Evolutionary conservation across 2,113 vertebrate genomes (phyloP).

Genomic region (Montifringilla adamsi): DNA sequence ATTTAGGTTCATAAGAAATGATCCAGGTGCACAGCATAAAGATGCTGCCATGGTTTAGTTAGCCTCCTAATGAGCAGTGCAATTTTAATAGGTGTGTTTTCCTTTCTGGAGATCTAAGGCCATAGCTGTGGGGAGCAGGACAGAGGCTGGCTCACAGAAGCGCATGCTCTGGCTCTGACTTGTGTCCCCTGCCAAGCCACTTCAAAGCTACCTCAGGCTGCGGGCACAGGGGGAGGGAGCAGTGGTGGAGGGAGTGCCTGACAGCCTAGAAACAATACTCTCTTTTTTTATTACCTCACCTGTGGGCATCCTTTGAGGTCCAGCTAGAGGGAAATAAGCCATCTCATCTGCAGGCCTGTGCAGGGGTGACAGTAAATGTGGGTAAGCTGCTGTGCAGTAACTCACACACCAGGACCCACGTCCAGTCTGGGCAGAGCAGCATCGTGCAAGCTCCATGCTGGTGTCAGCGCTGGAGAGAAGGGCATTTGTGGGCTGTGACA

Average conservation of each 20-base stretch:
- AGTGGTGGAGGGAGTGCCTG: not conserved
- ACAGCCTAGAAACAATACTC: not conserved
- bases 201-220: not conserved
- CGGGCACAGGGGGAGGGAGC: accelerated
- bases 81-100: not conserved
- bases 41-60: not conserved
- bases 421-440: not conserved
- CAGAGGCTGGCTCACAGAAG: not conserved
- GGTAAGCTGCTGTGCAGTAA: not conserved
- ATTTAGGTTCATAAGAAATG: not conserved
- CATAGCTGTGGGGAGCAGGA: not conserved
- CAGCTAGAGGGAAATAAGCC: not conserved
- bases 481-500: not conserved
- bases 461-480: not conserved
- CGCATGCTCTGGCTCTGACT: not conserved
- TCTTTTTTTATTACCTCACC: not conserved
- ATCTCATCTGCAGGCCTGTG: not conserved
- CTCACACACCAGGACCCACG: not conserved
- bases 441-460: not conserved
- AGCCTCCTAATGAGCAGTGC: not conserved
- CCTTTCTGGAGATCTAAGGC: not conserved
- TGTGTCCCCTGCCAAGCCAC: not conserved
- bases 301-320: not conserved
- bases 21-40: not conserved
- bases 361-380: not conserved